Evolutionary conservation across 2,888 invertebrate species (phyloP).

Genomic region (Xylota sylvarum): DNA sequence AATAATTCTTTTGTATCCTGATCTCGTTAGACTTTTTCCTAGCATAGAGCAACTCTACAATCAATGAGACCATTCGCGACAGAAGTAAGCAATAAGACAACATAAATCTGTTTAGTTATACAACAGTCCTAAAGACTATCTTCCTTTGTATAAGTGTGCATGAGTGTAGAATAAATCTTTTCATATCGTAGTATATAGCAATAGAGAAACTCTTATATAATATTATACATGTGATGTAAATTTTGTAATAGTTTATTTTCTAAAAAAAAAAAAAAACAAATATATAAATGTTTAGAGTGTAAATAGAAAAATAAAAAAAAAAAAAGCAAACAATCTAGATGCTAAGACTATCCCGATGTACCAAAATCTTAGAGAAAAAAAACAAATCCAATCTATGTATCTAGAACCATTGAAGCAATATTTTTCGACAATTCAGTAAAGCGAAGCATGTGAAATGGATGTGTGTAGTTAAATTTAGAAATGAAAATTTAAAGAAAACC

Average conservation of each 20-base stretch:
- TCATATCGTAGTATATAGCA: constrained; percentile 63
- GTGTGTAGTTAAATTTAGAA: constrained; percentile 55
- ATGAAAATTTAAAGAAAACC: background rate
- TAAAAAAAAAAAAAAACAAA: constrained; percentile 47
- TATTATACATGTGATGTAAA: constrained; percentile 72
- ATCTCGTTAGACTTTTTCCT: constrained; percentile 24
- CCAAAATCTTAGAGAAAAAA: constrained; percentile 41
- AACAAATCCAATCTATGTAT: constrained; percentile 47
- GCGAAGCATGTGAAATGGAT: constrained; percentile 35
- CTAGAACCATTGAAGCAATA: constrained; percentile 70
- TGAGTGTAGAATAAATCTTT: constrained; percentile 59
- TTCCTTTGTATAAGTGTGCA: constrained; percentile 36
- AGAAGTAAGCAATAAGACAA: constrained; percentile 58
- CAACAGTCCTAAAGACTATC: constrained; percentile 35
- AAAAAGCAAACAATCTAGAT: constrained; percentile 29
- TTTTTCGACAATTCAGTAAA: constrained; percentile 70
- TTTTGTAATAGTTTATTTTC: constrained; percentile 68
- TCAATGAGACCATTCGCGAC: constrained; percentile 64
- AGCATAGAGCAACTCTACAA: constrained; percentile 66
- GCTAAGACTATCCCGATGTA: constrained; percentile 64
- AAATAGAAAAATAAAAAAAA: constrained; percentile 25
- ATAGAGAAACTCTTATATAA: constrained; percentile 29
- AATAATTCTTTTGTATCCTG: constrained; percentile 16
- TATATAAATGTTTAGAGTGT: constrained; percentile 43
- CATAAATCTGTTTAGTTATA: constrained; percentile 7